Conservation (phyloP, 2,113 vertebrate genomes). For the Rhinoderma darwinii region DNA sequence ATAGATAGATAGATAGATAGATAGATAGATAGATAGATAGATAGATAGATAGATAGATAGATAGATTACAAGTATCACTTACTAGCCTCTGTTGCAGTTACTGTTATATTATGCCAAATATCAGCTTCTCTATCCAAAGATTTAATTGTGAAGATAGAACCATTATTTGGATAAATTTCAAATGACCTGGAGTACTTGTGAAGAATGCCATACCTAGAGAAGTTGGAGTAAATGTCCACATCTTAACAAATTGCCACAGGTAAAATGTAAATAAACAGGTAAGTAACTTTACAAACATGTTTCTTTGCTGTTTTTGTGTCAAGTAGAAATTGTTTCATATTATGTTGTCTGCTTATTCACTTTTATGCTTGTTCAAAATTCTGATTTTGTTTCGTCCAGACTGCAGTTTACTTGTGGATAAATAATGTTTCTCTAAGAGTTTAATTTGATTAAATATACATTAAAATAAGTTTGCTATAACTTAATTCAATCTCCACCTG, state of each 20-base stretch:
- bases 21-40: too few relatives aligned
- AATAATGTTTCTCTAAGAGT: too few relatives aligned
- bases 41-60: background rate
- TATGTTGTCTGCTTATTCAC: too few relatives aligned
- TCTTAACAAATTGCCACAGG: background rate
- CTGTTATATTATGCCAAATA: conserved; percentile 88
- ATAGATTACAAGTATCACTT: conserved; percentile 64
- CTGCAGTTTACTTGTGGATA: too few relatives aligned
- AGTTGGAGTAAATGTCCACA: background rate
- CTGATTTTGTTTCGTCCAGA: too few relatives aligned
- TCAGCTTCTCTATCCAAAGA: conserved; percentile 84
- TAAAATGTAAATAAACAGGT: background rate
- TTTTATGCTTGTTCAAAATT: too few relatives aligned
- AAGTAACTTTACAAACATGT: background rate
- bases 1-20: too few relatives aligned
- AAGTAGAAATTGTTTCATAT: too few relatives aligned
- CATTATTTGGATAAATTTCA: conserved; percentile 82
- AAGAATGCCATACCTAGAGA: conserved; percentile 83
- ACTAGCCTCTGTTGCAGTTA: conserved; percentile 87
- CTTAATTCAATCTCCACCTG: too few relatives aligned
- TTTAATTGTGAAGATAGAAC: conserved; percentile 78
- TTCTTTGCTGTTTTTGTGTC: background rate
- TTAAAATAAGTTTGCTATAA: too few relatives aligned
- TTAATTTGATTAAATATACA: too few relatives aligned
- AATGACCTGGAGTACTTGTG: conserved; percentile 74